Evolutionary conservation across 2,113 vertebrate species (phyloP).

Genomic region (Rhegmatorhina hoffmannsi): DNA sequence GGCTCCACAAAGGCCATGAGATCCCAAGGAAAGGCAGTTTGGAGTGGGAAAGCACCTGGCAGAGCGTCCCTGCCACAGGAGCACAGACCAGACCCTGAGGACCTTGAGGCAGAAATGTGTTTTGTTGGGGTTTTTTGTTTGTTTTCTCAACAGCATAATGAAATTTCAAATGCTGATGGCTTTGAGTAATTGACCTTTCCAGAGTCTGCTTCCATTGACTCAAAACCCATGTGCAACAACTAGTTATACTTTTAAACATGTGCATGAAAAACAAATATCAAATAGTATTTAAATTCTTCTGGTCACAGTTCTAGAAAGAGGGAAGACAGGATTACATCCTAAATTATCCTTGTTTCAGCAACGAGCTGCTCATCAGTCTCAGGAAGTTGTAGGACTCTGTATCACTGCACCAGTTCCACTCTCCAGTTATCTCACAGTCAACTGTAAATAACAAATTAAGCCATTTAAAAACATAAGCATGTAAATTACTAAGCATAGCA

Average conservation of each 20-base stretch:
- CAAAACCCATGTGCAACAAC: background rate
- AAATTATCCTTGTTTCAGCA: background rate
- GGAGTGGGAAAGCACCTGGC: background rate
- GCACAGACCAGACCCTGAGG: background rate
- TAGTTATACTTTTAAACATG: background rate
- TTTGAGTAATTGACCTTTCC: background rate
- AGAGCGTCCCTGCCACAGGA: background rate
- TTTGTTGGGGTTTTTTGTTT: background rate
- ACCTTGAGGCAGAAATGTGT: background rate
- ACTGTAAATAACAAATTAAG: background rate
- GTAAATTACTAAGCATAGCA: background rate
- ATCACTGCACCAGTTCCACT: background rate
- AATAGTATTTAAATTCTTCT: background rate
- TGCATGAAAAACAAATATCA: background rate
- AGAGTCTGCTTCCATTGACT: background rate
- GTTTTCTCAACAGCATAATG: background rate
- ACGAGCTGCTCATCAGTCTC: background rate
- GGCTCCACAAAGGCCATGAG: fast-evolving
- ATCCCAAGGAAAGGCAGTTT: background rate
- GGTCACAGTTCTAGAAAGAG: background rate
- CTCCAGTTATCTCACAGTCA: background rate
- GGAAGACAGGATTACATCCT: background rate
- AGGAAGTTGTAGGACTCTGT: background rate
- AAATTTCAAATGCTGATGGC: background rate
- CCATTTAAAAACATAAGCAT: background rate